Conservation (phyloP, 2,113 vertebrate genomes). For the Mellivora capensis region DNA sequence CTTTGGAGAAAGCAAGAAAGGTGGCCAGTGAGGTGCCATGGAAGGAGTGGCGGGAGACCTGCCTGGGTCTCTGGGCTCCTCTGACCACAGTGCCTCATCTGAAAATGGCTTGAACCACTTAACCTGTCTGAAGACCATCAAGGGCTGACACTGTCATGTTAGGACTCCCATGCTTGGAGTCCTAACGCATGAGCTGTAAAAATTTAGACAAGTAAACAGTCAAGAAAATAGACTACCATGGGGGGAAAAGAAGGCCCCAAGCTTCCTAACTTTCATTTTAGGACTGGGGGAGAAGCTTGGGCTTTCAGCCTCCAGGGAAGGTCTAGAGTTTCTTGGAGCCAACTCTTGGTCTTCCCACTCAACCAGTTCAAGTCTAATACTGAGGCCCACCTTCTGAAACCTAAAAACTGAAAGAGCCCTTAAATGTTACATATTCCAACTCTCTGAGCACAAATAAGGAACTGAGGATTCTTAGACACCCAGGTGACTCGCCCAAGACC, state of each 20-base stretch:
- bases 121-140: not conserved
- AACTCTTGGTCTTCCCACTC: not conserved
- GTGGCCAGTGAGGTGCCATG: fast-evolving
- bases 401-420: not conserved
- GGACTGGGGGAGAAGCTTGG: not conserved
- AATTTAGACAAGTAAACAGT: not conserved
- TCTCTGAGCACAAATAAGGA: not conserved
- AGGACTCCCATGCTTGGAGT: too few relatives aligned
- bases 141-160: not conserved
- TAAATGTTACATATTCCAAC: not conserved
- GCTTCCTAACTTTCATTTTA: not conserved
- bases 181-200: not conserved
- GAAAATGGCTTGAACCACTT: not conserved
- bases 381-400: not conserved
- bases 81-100: not conserved
- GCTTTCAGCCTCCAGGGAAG: not conserved
- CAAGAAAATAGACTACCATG: not conserved
- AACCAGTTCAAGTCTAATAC: not conserved
- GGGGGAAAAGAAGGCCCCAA: not conserved
- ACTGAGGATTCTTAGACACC: not conserved
- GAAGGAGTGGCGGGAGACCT: not conserved
- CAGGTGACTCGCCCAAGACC: not conserved
- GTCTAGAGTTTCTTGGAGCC: not conserved
- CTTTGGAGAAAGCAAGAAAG: not conserved
- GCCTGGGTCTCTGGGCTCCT: not conserved